Evolutionary conservation across 2,888 invertebrate genomes (phyloP), one percentile per base, ranked within the genome.

Genomic region (Cephus spinipes): DNA sequence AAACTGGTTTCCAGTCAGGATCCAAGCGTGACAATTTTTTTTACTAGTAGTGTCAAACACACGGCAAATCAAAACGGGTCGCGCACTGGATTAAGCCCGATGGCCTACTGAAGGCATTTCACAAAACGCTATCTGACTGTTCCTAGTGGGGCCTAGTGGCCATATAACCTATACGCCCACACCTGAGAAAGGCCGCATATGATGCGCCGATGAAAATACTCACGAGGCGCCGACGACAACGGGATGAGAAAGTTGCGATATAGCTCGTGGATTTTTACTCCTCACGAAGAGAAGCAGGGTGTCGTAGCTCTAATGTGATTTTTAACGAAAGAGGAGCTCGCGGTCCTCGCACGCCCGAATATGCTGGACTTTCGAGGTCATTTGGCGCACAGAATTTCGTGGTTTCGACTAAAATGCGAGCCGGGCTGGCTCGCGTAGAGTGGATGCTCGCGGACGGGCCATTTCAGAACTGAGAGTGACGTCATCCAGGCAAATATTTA

Each of bases 81-180:
- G 40, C 74, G 36, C 35, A 34, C 30, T 15, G n/a, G 74, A 74
- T 30, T 35, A 74, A 32, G 36, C 74, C 74, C 35, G 74, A 74
- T 23, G 74, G 74, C 74, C 34, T 74, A 74, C 74, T 33, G 74
- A 34, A 32, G 71, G 71, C 71, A 71, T 71, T 32, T 71, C 71
- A 33, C 30, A 33, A 71, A 71, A 71, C 15, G 32, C 71, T 71
- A 71, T 30, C 12, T 33, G 15, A 55, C 23, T 23, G 55, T 55
- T 71, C 31, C 32, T 71, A 71, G 33, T 32, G 71, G 6, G 73
- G 71, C 36, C 75, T 31, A 30, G 55, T 73, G 69, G 73, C 78
- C 77, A 73, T 80, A 81, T 80, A 81, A 82, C 79, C 80, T 81
- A 79, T 77, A 78, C 83, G 81, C 82, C 84, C 83, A 83, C 82